Conservation (phyloP, 2,113 vertebrate genomes). For the Sprattus sprattus region DNA sequence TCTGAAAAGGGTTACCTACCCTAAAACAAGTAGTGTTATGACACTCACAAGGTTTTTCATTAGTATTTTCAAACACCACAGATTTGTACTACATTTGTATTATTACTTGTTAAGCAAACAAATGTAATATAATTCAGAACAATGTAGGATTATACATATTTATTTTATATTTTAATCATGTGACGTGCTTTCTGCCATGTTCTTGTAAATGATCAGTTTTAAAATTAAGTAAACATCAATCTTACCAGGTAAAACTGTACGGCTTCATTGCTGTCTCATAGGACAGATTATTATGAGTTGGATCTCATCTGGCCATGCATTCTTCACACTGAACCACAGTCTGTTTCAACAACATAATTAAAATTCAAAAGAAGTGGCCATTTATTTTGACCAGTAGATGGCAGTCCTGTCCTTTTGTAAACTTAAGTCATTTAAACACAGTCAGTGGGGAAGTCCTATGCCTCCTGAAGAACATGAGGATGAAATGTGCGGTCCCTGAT, state of each 20-base stretch:
- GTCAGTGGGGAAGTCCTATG: background rate
- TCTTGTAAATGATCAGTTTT: background rate
- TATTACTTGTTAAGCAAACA: background rate
- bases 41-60: background rate
- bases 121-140: background rate
- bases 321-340: background rate
- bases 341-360: background rate
- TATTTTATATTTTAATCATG: background rate
- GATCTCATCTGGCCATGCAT: background rate
- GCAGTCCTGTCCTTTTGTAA: constrained; percentile 43
- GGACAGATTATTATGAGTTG: background rate
- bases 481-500: too few relatives aligned
- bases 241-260: background rate
- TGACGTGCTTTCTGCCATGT: background rate
- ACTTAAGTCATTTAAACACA: background rate
- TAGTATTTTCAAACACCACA: too few relatives aligned
- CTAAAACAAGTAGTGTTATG: too few relatives aligned
- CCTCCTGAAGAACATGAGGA: background rate
- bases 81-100: background rate
- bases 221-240: background rate
- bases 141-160: background rate
- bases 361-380: background rate
- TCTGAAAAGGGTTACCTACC: too few relatives aligned
- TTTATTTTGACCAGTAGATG: constrained; percentile 42
- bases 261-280: background rate